A percentile compares a stretch with the other conserved stretches of the same genome.
Evolutionary conservation across 2,113 vertebrate species (phyloP).

Genomic region (Panthera tigris): DNA sequence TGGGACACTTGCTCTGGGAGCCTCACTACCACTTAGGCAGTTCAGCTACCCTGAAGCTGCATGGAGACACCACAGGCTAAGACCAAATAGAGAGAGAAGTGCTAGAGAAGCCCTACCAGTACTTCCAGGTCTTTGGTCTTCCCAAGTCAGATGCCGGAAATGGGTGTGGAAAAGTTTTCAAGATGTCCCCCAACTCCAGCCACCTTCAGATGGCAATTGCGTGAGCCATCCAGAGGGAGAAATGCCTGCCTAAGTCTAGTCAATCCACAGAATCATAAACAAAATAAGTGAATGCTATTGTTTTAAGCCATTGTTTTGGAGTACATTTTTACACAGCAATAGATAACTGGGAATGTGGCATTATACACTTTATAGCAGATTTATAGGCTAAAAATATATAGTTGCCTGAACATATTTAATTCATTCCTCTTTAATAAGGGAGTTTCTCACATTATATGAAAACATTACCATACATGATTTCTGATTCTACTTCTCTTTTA

Average conservation of each 20-base stretch:
- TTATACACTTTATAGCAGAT: neutral
- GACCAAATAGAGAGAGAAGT: neutral
- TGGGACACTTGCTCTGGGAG: neutral
- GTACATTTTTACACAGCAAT: neutral
- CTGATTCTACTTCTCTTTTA: neutral
- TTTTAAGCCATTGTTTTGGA: neutral
- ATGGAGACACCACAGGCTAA: neutral
- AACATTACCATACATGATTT: neutral
- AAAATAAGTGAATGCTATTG: neutral
- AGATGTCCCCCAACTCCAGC: neutral
- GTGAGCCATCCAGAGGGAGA: neutral
- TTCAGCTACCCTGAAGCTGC: neutral
- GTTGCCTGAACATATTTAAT: neutral
- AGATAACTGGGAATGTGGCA: neutral
- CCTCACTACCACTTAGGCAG: neutral
- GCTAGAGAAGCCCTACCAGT: fast-evolving
- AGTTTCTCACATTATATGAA: neutral
- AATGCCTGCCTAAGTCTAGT: neutral
- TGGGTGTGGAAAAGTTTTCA: neutral
- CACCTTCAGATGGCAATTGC: neutral
- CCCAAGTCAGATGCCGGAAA: neutral
- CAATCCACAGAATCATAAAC: neutral
- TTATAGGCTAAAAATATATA: neutral
- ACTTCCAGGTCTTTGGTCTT: neutral
- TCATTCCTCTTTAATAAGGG: neutral